Evolutionary conservation across 2,797 vertebrate species (phyloP), one percentile per base, ranked within the genome.

Genomic region (Lutjanus campechanus): DNA sequence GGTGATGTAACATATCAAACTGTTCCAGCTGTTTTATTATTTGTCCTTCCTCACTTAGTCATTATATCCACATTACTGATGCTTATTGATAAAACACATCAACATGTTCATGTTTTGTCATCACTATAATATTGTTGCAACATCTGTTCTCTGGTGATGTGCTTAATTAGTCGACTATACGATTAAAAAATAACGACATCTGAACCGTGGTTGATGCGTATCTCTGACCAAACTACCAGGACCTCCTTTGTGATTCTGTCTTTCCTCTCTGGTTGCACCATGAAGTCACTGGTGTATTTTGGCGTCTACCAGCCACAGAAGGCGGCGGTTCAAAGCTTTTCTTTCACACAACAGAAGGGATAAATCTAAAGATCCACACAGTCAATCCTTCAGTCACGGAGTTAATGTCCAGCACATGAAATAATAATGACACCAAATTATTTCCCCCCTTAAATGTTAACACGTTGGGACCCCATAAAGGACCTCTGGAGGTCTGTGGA

Each of bases 331-430:
- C 19, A 58, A 36, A 40, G 15, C 8, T 1, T 11, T 70, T 4
- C 65, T 6, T 62, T 12, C 11, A 5, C 5, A 12, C 36, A 53
- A 36, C 61, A 68, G 56, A 29, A 7, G 19, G 12, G 22, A 61
- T 50, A 3, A 50, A 67, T 62, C 7, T 62, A 6, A 17, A 62
- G 41, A 60, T 59, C 55, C 55, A 51, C 36, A 2, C 59, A 50
- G 65, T 59, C 20, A 41, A 16, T 1, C n/a, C 44, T 62, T 7
- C 54, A 53, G 50, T 70, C 7, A 7, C 46, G 7, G 19, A 50
- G 11, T 49, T 78, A 65, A 84, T 53, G 56, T 72, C n/a, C 7
- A 25, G 29, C 72, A 79, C 58, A 71, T 80, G 76, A 80, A 79
- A 71, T 11, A 84, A 69, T 41, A 76, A 81, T 0, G n/a, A 19